phyloP scores from a whole-genome alignment of 2,888 invertebrate species.

The Hyposoter dolosus region DNA sequence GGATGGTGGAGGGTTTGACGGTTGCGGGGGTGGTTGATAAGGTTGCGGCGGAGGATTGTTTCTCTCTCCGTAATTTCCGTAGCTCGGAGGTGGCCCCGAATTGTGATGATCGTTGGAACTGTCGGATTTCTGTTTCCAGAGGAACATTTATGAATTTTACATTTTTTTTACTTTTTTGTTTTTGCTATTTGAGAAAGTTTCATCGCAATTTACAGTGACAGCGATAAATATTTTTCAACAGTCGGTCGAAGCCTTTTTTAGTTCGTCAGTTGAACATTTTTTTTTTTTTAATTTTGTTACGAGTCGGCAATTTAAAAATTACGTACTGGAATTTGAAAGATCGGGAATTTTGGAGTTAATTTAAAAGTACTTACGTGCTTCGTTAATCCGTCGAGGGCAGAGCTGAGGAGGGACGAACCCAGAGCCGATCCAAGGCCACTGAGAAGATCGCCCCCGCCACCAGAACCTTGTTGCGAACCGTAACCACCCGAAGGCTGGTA shows the following conservation, averaged over 20 bases:
- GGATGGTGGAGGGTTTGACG: constrained; percentile 72
- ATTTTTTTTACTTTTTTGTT: neutral
- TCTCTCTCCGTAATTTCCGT: constrained; percentile 63
- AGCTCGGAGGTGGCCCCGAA: constrained; percentile 69
- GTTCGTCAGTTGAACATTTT: neutral
- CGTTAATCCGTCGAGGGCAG: constrained; percentile 79
- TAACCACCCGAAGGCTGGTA: constrained; percentile 68
- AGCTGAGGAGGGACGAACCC: constrained; percentile 79
- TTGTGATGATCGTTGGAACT: constrained; percentile 69
- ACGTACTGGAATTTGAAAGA: neutral
- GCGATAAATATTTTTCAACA: neutral
- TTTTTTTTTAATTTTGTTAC: too few relatives aligned
- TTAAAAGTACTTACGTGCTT: constrained; percentile 78
- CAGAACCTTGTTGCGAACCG: constrained; percentile 42
- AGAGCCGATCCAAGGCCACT: constrained; percentile 79
- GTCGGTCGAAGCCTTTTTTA: neutral
- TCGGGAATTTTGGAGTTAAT: neutral
- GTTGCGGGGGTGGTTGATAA: constrained; percentile 68
- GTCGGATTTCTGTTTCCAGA: constrained; percentile 72
- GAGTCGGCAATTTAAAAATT: too few relatives aligned
- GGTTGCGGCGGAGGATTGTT: constrained; percentile 65
- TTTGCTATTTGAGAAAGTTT: neutral
- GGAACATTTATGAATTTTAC: neutral
- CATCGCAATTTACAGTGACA: neutral
- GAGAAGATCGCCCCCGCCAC: constrained; percentile 76